Evolutionary conservation across 2,113 vertebrate species (phyloP).

Genomic region (Trogon surrucura): DNA sequence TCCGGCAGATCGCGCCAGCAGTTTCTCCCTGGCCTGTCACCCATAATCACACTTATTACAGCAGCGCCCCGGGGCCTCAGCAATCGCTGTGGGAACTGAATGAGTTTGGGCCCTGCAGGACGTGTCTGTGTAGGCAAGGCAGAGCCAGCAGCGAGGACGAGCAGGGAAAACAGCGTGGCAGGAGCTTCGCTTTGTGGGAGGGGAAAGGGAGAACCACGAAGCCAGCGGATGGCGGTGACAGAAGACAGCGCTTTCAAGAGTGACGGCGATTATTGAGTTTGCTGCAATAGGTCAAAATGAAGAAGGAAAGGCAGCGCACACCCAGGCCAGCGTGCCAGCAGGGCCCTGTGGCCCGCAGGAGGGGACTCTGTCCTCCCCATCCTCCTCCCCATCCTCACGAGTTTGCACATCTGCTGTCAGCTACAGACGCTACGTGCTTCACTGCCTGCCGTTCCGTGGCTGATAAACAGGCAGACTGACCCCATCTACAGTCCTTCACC

Average conservation of each 20-base stretch:
- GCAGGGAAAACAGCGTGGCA: background rate
- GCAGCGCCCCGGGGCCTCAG: background rate
- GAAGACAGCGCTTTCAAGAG: background rate
- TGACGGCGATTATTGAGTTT: background rate
- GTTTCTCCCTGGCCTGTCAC: background rate
- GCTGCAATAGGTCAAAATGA: background rate
- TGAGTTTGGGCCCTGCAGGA: background rate
- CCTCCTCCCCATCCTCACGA: background rate
- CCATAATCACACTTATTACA: background rate
- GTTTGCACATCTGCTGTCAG: background rate
- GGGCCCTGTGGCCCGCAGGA: accelerated
- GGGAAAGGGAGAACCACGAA: background rate
- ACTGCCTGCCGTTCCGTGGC: background rate
- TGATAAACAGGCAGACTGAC: background rate
- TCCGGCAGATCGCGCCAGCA: background rate
- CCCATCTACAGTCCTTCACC: background rate
- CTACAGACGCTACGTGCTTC: background rate
- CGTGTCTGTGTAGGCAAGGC: background rate
- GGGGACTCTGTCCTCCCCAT: background rate
- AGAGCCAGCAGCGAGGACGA: background rate
- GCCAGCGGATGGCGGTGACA: background rate
- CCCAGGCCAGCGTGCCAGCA: background rate
- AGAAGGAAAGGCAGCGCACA: background rate
- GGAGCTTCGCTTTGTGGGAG: background rate
- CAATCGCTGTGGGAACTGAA: background rate